phyloP scores from a whole-genome alignment of 2,113 vertebrate genomes.

The Dissostichus mawsoni region DNA sequence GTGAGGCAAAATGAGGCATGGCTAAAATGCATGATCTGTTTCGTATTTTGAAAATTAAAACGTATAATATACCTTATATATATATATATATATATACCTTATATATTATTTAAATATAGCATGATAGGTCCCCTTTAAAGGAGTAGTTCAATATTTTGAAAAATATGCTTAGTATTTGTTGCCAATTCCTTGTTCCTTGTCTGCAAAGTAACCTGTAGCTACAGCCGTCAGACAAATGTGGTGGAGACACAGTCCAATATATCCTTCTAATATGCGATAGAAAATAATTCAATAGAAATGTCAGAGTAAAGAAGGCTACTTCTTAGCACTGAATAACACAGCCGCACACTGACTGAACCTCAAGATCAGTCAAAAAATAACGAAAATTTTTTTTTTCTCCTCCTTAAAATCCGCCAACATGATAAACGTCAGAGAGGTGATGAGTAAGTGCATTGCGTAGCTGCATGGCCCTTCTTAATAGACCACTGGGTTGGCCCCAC shows the following conservation, averaged over 20 bases:
- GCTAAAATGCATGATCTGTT: no score
- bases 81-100: no score
- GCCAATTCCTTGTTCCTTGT: no score
- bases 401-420: constrained; percentile 7
- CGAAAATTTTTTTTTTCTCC: constrained; percentile 12
- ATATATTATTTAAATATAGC: no score
- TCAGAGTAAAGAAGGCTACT: background rate
- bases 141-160: background rate
- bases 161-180: no score
- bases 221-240: no score
- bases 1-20: no score
- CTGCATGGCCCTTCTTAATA: constrained; percentile 48
- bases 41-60: no score
- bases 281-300: background rate
- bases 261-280: background rate
- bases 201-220: no score
- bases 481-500: constrained; percentile 33
- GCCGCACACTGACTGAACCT: background rate
- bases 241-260: background rate
- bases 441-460: constrained; percentile 50
- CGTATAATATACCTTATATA: no score
- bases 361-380: background rate
- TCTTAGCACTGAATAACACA: background rate
- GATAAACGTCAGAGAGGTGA: constrained; percentile 43
- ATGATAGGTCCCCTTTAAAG: no score